phyloP scores from a whole-genome alignment of 2,797 vertebrate genomes.

The Cossypha dichroa region DNA sequence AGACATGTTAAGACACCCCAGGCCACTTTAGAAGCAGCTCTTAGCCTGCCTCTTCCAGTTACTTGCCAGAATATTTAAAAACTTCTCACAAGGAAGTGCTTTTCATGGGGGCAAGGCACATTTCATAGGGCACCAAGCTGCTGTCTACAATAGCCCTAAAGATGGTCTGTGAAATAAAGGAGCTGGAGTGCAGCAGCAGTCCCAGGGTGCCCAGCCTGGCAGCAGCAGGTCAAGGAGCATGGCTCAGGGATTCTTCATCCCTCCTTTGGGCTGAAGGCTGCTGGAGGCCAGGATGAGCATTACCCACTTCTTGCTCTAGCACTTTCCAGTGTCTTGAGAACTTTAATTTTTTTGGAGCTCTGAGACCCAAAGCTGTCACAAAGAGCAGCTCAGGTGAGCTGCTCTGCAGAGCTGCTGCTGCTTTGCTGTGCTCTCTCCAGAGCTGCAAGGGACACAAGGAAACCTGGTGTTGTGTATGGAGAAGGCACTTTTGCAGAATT shows the following conservation, averaged over 20 bases:
- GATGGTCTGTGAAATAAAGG: neutral
- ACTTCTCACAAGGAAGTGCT: neutral
- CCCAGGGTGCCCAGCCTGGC: neutral
- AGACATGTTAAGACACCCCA: neutral
- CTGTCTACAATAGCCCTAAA: neutral
- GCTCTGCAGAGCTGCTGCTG: neutral
- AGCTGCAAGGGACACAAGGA: neutral
- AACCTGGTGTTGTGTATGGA: accelerated
- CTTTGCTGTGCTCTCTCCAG: neutral
- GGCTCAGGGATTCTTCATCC: neutral
- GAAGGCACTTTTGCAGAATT: neutral
- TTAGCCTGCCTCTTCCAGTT: neutral
- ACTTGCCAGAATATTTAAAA: neutral
- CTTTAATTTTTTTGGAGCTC: neutral
- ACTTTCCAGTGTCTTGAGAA: neutral
- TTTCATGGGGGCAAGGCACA: accelerated
- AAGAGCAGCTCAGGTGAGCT: neutral
- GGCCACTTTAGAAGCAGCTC: neutral
- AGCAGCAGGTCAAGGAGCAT: neutral
- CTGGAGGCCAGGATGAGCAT: neutral
- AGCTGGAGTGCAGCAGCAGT: neutral
- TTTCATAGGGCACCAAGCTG: neutral
- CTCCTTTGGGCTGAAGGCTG: neutral
- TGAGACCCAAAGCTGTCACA: neutral
- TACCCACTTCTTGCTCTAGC: neutral